Evolutionary conservation across 1,140 invertebrate species (phyloP), one percentile per base, ranked within the genome.

Genomic region (Andrena cerasifolii): DNA sequence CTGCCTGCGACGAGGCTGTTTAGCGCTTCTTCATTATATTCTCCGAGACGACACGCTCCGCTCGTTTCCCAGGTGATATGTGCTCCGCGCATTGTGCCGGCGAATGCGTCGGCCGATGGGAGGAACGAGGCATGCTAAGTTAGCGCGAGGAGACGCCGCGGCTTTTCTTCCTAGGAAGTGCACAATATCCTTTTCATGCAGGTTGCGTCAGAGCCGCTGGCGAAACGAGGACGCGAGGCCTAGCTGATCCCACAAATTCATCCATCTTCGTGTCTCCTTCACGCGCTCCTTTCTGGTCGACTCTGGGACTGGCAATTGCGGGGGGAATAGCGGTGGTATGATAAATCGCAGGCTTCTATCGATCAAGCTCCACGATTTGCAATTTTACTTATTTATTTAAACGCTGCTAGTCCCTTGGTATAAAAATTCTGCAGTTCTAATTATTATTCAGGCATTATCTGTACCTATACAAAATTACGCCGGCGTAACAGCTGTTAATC

Each of bases 121-220:
- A 51, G 53, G 31, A 49, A 61, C 54, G 61, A 26, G 4, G 28
- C 16, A 24, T 78, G 78, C 47, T 80, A 80, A 80, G 26, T 68
- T 47, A 16, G n/a, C 31, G 56, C 49, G 80, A 79, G 36, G 40
- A 56, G 45, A 47, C 63, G 40, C 58, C 65, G 31, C 33, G 36
- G 36, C 47, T 40, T 10, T 58, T 51, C 26, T 75, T 49, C 47
- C 58, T 53, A 18, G n/a, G 26, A 80, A 63, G 47, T 45, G 45
- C 18, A 36, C 43, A 36, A 12, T 16, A 26, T 36, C 10, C 10
- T 43, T 61, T 33, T n/a, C 24, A 14, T n/a, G 8, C 21, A 1
- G 1, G 33, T 70, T 65, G 24, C 59, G 28, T 76, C 58, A 76
- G 31, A 74, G 43, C 61, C 21, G 16, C 14, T 26, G 8, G 3